Percentiles rank a stretch among this genome's conserved stretches.
phyloP scores from a whole-genome alignment of 2,113 vertebrate genomes.

The Etia nguti region DNA sequence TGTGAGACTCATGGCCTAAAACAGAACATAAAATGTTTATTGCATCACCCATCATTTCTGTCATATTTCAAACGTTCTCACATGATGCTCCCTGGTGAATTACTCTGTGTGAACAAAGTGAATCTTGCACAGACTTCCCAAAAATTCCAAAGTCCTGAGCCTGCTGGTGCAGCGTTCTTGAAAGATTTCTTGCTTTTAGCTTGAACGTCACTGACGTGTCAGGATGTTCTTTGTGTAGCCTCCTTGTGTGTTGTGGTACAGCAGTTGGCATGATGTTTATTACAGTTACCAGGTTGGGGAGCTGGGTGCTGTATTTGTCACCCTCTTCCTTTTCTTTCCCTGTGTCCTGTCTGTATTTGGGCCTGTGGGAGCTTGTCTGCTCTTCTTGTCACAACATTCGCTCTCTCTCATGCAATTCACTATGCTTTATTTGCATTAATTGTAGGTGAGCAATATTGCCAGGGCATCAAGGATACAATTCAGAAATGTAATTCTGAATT shows the following conservation, averaged over 20 bases:
- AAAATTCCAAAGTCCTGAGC: not conserved
- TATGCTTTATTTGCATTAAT: not conserved
- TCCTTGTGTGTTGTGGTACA: not conserved
- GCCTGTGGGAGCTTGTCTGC: constrained; percentile 50
- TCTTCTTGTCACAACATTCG: constrained; percentile 29
- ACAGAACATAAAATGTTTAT: not conserved
- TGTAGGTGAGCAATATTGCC: not conserved
- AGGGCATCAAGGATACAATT: not conserved
- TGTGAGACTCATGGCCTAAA: not conserved
- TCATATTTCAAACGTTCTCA: not conserved
- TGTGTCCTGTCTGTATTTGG: not conserved
- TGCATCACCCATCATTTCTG: not conserved
- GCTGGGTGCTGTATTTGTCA: not conserved
- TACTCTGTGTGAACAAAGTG: not conserved
- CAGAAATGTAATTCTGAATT: not conserved
- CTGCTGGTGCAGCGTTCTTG: not conserved
- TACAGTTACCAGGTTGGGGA: not conserved
- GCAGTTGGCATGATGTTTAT: not conserved
- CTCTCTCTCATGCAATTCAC: not conserved
- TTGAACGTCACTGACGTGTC: not conserved
- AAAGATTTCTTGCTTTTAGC: not conserved
- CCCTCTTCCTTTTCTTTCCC: not conserved
- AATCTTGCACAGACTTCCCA: not conserved
- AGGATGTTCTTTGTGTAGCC: not conserved
- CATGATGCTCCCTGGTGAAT: not conserved